Percentiles rank a stretch among this genome's conserved stretches.
Conservation (phyloP, 2,797 vertebrate genomes). For the Lindbergichthys nudifrons region DNA sequence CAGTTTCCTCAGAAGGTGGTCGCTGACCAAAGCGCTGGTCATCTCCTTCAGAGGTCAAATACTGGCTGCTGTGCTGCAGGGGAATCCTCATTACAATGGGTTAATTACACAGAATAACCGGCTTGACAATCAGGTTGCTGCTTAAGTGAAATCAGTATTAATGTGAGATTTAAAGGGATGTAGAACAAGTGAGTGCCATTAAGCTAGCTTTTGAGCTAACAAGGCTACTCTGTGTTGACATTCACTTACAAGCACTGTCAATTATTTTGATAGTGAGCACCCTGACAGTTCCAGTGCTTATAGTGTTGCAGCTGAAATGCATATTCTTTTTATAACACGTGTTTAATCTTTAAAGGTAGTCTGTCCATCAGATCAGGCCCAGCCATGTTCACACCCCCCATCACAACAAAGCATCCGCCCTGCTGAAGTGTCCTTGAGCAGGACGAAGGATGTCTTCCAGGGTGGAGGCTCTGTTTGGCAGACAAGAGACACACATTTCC, state of each 20-base stretch:
- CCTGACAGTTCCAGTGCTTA: not conserved
- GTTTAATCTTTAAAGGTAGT: not conserved
- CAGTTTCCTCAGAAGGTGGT: slow-evolving; percentile 35
- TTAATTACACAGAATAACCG: slow-evolving; percentile 15
- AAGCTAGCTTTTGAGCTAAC: slow-evolving; percentile 65
- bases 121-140: slow-evolving; percentile 15
- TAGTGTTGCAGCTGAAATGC: too few species aligned
- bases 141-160: not conserved
- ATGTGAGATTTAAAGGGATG: slow-evolving; percentile 14
- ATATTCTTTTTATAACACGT: not conserved
- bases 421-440: slow-evolving; percentile 71
- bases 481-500: not conserved
- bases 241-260: not conserved
- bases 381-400: slow-evolving; percentile 14
- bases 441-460: slow-evolving; percentile 31
- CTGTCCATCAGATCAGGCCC: slow-evolving; percentile 16
- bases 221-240: slow-evolving; percentile 9
- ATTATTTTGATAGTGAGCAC: too few species aligned
- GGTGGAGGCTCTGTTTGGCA: slow-evolving; percentile 22
- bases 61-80: not conserved
- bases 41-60: slow-evolving; percentile 34
- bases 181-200: slow-evolving; percentile 5
- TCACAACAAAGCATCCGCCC: slow-evolving; percentile 44
- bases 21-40: slow-evolving; percentile 60
- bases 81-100: fast-evolving